These are phyloP conservation scores for Cebidichthys violaceus DNA, from an alignment of 2,113 vertebrate genomes.

Conservation along the genomic window DNA sequence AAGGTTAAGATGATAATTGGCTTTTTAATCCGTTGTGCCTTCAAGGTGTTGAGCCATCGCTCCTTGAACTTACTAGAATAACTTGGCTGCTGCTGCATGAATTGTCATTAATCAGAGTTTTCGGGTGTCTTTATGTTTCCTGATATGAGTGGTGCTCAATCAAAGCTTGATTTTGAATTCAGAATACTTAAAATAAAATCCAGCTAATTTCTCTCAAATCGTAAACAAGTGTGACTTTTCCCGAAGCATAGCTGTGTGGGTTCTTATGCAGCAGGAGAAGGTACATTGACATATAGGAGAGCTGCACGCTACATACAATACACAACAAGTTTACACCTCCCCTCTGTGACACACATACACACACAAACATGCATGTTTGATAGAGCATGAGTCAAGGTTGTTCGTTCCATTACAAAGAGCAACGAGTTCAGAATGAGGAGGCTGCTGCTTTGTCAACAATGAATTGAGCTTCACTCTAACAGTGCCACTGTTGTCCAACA, in stretches of 20 bases:
- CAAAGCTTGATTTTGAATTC: constrained; percentile 2
- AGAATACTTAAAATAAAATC: not conserved
- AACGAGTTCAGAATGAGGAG: constrained; percentile 33
- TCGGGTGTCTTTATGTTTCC: constrained; percentile 11
- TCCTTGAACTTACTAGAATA: constrained; percentile 52
- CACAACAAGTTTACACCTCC: not conserved
- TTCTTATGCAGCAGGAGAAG: constrained; percentile 10
- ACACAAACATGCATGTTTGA: constrained; percentile 39
- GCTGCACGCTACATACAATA: not conserved
- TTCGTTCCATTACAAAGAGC: not conserved
- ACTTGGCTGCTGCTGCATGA: constrained; percentile 46
- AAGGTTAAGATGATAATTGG: constrained; percentile 61
- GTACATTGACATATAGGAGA: not conserved
- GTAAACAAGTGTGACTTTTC: fast-evolving
- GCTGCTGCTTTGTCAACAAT: constrained; percentile 35
- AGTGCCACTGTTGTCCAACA: constrained; percentile 35
- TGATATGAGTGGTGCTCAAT: constrained; percentile 42
- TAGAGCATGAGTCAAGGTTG: constrained; percentile 37
- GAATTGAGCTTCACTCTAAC: constrained; percentile 24
- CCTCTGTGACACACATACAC: constrained; percentile 32
- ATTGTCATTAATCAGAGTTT: constrained; percentile 25
- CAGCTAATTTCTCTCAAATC: not conserved
- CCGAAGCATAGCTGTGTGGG: not conserved
- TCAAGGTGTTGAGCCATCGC: constrained; percentile 62
- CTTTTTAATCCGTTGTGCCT: constrained; percentile 70